phyloP scores from a whole-genome alignment of 2,888 invertebrate genomes.

The Epinotia bilunana region DNA sequence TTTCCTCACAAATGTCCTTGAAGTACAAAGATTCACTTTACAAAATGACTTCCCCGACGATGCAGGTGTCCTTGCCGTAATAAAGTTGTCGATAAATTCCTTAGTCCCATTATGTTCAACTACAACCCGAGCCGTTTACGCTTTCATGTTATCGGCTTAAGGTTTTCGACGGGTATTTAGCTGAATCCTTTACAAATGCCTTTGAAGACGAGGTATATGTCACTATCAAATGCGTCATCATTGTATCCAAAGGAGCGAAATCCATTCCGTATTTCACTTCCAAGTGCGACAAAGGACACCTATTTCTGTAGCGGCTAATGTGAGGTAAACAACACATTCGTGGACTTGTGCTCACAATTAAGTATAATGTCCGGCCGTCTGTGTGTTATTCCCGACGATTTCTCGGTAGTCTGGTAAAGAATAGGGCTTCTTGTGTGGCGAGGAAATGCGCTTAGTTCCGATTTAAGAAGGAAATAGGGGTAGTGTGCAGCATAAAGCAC shows the following conservation, averaged over 20 bases:
- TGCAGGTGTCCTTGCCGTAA: constrained; percentile 19
- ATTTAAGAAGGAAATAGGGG: constrained; percentile 50
- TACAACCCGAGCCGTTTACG: constrained; percentile 34
- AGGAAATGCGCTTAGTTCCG: constrained; percentile 65
- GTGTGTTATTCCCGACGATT: constrained; percentile 70
- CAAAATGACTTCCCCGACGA: constrained; percentile 25
- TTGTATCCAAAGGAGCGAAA: constrained; percentile 39
- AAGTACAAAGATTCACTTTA: neutral
- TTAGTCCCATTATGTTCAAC: constrained; percentile 18
- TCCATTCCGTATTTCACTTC: constrained; percentile 60
- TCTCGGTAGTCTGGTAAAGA: constrained; percentile 69
- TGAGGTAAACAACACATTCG: constrained; percentile 77
- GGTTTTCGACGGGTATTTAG: constrained; percentile 49
- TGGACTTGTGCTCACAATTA: constrained; percentile 67
- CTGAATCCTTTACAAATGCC: constrained; percentile 55
- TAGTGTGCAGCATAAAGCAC: constrained; percentile 15
- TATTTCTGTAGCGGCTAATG: constrained; percentile 71
- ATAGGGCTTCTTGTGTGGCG: constrained; percentile 75
- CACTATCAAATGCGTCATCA: constrained; percentile 14
- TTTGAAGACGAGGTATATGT: constrained; percentile 21
- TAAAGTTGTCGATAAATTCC: constrained; percentile 36
- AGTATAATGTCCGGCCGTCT: constrained; percentile 62
- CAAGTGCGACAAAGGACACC: constrained; percentile 63
- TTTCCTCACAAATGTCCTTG: neutral
- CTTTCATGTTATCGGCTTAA: constrained; percentile 39